Evolutionary conservation across 2,113 vertebrate genomes (phyloP), one percentile per base, ranked within the genome.

Genomic region (Microcebus tavaratra): DNA sequence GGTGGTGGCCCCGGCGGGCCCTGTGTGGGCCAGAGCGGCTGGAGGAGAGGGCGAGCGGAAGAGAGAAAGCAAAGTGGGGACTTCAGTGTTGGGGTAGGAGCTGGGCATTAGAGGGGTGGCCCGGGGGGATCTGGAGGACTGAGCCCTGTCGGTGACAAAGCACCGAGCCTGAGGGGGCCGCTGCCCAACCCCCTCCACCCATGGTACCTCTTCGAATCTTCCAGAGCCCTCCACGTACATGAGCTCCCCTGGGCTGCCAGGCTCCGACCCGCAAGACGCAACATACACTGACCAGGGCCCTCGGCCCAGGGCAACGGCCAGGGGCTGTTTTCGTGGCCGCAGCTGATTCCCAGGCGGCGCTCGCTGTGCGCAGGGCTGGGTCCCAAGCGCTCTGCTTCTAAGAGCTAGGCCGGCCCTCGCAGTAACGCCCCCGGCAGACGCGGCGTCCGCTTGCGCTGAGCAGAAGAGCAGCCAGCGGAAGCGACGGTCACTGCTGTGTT

Each of bases 371-470:
- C 21, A n/a, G 45, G 6, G 1, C 29, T 0, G 0, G 0, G 14
- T 23, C 21, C 21, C 34, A 27, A n/a, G 31, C 27, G 7, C 48
- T 2, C 36, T 61, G 57, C 5, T 61, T n/a, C 1, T 57, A 12
- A n/a, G 29, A 59, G 42, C 42, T n/a, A 27, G 34, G 8, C 4
- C 0, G 34, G 18, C 21, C n/a, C 34, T 59, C 23, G 21, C 3
- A 4, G 2, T 7, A n/a, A 29, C 29, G 17, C 18, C 0, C 0
- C 3, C 1, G 11, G 20, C 0, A 10, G 45, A 1, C 13, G 31
- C 34, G 23, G 39, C 48, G 39, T 14, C 50, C 5, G 25, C 68
- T 45, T 53, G n/a, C 36, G 4, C 11, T 5, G 3, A 39, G 25
- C 29, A 23, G 31, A n/a, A 9, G 21, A 59, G 39, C 59, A 15